Base-by-base conservation (phyloP, 2,888 invertebrate species). In the Argyresthia albistria region DNA sequence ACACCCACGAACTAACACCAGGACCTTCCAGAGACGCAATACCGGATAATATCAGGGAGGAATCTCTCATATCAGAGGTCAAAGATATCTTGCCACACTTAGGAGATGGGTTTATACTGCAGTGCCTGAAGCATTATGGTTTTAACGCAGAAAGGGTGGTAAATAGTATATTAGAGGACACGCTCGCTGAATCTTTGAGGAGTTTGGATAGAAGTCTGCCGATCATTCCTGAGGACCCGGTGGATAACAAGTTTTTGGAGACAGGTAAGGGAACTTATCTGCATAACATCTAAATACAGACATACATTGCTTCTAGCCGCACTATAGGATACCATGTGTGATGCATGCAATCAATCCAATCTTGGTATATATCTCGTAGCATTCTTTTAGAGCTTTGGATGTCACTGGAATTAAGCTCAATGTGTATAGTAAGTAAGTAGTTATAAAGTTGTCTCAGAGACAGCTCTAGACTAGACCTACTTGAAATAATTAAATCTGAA, bases 11-110 rank as follows among this genome's bases (percentile, higher is more conserved):
- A 2, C 25, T 4, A 25, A n/a, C n/a, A 25, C n/a, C 45, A 10
- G 51, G 46, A 14, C 58, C 64, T 9, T 57, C 58, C 4, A 56
- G 65, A 3, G 57, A 70, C 58, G 70, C 16, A 60, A 86, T 88
- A 65, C 88, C 88, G 0, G 70, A 79, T 56, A 71, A 76, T 66
- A 59, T 88, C 56, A 63, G 80, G 70, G 68, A 83, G 50, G 80
- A 87, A 51, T 87, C 88, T 0, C 74, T 91, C 45, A 90, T 93
- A 25, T 83, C 88, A 25, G 89, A 90, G 77, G 92, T 95, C 0
- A 91, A 91, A 63, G 94, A 94, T 66, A 86, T 97, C 54, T 81
- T 98, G 46, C 95, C 95, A 1, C 91, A 96, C 76, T 84, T 96
- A 49, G 96, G 96, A 0, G 93, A 93, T 64, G 95, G 91, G 0